A percentile compares a stretch with the other conserved stretches of the same genome.
phyloP scores from a whole-genome alignment of 2,113 vertebrate genomes.

The Pyxicephalus adspersus region DNA sequence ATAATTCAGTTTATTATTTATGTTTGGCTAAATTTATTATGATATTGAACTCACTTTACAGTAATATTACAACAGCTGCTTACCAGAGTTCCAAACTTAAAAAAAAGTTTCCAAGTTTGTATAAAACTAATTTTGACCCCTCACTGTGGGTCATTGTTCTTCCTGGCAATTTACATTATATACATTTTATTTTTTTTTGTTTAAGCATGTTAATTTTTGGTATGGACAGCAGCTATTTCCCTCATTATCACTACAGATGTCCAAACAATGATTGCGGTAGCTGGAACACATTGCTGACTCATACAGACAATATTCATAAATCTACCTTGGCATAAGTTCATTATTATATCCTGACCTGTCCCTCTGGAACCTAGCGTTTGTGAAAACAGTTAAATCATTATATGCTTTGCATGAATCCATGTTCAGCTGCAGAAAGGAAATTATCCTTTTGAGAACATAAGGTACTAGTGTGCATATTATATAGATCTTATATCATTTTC shows the following conservation, averaged over 20 bases:
- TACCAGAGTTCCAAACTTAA: slow-evolving; percentile 71
- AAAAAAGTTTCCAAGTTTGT: slow-evolving; percentile 71
- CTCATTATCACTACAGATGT: slow-evolving; percentile 81
- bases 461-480: background rate
- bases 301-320: slow-evolving; percentile 77
- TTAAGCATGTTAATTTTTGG: slow-evolving; percentile 73
- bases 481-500: background rate
- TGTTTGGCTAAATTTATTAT: slow-evolving; percentile 70
- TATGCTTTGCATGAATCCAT: slow-evolving; percentile 64
- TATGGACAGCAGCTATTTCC: slow-evolving; percentile 75
- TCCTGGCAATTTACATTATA: slow-evolving; percentile 66
- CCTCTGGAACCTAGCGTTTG: slow-evolving; percentile 69
- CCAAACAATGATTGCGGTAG: slow-evolving; percentile 72
- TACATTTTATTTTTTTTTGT: slow-evolving; percentile 65
- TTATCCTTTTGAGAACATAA: slow-evolving; percentile 10
- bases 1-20: slow-evolving; percentile 63
- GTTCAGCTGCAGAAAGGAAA: slow-evolving; percentile 68
- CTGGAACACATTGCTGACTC: slow-evolving; percentile 74
- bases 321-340: slow-evolving; percentile 72
- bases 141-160: slow-evolving; percentile 72
- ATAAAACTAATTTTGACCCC: slow-evolving; percentile 75
- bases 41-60: slow-evolving; percentile 66
- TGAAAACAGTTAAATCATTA: slow-evolving; percentile 73
- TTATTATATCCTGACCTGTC: slow-evolving; percentile 77
- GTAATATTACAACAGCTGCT: slow-evolving; percentile 79